A percentile compares a stretch with the other conserved stretches of the same genome.
Evolutionary conservation across 2,888 invertebrate species (phyloP).

Genomic region (Spodoptera picta): DNA sequence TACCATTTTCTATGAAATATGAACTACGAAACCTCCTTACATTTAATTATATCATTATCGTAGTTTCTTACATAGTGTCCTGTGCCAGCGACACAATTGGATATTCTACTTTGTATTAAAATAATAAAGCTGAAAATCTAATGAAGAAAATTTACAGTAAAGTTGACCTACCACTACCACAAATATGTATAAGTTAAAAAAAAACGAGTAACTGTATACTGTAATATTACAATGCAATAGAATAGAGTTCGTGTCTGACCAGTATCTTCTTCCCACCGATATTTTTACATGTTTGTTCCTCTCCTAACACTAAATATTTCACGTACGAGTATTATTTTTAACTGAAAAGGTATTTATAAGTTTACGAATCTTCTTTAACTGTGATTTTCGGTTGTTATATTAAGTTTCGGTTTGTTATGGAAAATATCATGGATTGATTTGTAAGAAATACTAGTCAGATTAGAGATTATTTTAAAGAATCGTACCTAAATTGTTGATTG

Average conservation of each 20-base stretch:
- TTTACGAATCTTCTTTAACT: slow-evolving; percentile 41
- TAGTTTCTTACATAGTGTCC: no score
- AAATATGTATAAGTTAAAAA: no score
- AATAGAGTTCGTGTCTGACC: slow-evolving; percentile 21
- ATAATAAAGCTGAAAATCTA: no score
- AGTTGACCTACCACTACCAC: no score
- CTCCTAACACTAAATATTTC: slow-evolving; percentile 29
- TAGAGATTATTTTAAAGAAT: slow-evolving; percentile 24
- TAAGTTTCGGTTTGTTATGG: slow-evolving; percentile 13
- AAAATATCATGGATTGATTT: slow-evolving; percentile 20
- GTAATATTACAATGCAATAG: no score
- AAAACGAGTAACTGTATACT: no score
- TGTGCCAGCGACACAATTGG: no score
- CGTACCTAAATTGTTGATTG: slow-evolving; percentile 35
- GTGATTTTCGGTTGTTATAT: slow-evolving; percentile 52
- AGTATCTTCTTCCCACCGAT: slow-evolving; percentile 51
- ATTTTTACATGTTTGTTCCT: slow-evolving; percentile 24
- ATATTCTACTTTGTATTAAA: no score
- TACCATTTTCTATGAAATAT: no score
- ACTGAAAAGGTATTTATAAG: slow-evolving; percentile 25
- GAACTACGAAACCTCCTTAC: no score
- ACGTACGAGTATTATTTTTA: slow-evolving; percentile 48
- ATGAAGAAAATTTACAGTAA: no score
- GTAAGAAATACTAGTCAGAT: slow-evolving; percentile 41
- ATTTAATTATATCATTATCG: no score